These are phyloP conservation scores for Heterotilapia buettikoferi DNA, from an alignment of 2,113 vertebrate species.

Conservation along the genomic window DNA sequence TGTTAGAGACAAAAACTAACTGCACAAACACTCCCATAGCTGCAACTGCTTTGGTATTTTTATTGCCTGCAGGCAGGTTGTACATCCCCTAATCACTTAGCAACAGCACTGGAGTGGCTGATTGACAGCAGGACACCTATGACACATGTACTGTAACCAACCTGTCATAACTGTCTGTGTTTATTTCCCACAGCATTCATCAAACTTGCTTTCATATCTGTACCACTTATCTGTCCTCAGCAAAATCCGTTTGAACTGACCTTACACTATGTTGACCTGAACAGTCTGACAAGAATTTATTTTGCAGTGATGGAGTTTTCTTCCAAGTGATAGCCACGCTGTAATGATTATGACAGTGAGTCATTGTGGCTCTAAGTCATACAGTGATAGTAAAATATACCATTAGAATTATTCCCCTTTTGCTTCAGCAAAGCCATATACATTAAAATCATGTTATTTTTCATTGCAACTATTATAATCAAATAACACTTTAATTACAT, in stretches of 20 bases:
- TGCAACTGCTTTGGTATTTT: not conserved
- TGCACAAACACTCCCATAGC: not conserved
- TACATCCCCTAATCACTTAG: conserved; percentile 20
- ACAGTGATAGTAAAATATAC: not conserved
- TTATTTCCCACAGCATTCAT: conserved; percentile 16
- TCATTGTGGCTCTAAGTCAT: not conserved
- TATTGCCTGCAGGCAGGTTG: conserved; percentile 15
- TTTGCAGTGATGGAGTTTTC: not conserved
- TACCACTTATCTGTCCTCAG: not conserved
- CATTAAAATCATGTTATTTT: not conserved
- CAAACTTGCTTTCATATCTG: conserved; percentile 11
- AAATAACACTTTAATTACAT: not conserved
- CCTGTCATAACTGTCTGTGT: conserved; percentile 13
- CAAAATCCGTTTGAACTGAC: not conserved
- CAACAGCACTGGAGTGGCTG: not conserved
- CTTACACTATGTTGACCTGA: not conserved
- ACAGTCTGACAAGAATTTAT: not conserved
- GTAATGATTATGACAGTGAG: not conserved
- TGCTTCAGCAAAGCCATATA: not conserved
- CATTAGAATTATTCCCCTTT: not conserved
- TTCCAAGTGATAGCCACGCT: not conserved
- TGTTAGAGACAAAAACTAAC: not conserved
- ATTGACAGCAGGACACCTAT: conserved; percentile 30
- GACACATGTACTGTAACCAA: conserved; percentile 1
- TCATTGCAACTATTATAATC: not conserved